Evolutionary conservation across 2,797 vertebrate genomes (phyloP).

Genomic region (Silurus lanzhouensis): DNA sequence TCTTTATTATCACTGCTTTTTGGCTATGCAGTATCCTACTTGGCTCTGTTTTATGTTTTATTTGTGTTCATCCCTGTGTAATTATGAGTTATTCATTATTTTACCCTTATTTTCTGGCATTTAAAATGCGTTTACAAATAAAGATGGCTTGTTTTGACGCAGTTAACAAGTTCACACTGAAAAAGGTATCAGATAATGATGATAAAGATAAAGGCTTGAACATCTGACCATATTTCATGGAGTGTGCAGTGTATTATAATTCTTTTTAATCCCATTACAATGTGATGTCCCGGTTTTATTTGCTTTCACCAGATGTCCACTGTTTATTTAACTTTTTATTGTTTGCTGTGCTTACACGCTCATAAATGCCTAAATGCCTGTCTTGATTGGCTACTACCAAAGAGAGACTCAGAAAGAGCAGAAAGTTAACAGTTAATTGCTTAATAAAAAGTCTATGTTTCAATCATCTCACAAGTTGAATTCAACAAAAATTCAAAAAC

Average conservation of each 20-base stretch:
- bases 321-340: conserved; percentile 18
- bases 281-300: not conserved
- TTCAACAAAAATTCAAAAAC: not conserved
- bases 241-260: not conserved
- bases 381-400: not conserved
- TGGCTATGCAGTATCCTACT: not conserved
- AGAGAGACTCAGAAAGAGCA: not conserved
- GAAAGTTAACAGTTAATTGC: not conserved
- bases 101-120: not conserved
- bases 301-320: not conserved
- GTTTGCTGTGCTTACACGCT: not conserved
- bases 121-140: not conserved
- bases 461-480: too few species aligned
- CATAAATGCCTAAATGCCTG: not conserved
- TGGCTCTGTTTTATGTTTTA: not conserved
- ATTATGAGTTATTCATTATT: not conserved
- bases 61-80: not conserved
- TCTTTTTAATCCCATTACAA: not conserved
- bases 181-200: not conserved
- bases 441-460: not conserved
- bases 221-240: not conserved
- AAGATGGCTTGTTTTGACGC: not conserved
- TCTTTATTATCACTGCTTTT: not conserved
- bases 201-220: not conserved
- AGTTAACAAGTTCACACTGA: not conserved